Conservation (phyloP, 2,888 invertebrate species). For the Molanna angustata region DNA sequence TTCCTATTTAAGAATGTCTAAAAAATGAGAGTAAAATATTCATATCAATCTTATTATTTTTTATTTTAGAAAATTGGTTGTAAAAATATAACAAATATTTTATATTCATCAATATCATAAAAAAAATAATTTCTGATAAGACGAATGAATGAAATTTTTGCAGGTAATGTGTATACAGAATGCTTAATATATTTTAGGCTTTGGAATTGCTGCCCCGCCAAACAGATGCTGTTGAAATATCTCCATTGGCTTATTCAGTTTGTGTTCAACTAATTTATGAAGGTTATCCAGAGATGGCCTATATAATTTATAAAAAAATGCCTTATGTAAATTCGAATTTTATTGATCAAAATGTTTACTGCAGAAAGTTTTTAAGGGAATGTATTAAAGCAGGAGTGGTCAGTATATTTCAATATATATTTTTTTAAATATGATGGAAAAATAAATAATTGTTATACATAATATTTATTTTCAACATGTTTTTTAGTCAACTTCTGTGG, state of each 20-base stretch:
- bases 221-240: constrained; percentile 44
- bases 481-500: constrained; percentile 46
- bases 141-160: too few species aligned
- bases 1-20: background rate
- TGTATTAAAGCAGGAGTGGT: constrained; percentile 55
- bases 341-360: constrained; percentile 54
- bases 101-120: background rate
- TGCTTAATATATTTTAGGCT: too few species aligned
- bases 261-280: constrained; percentile 54
- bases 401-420: constrained; percentile 35
- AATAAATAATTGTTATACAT: constrained; percentile 10
- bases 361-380: constrained; percentile 55
- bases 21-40: background rate
- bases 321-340: constrained; percentile 47
- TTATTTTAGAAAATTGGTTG: background rate
- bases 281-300: constrained; percentile 49
- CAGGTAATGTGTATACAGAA: too few species aligned
- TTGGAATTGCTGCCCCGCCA: too few species aligned
- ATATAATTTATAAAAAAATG: constrained; percentile 47
- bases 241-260: constrained; percentile 50
- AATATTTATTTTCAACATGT: constrained; percentile 9
- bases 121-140: too few species aligned
- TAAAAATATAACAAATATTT: background rate
- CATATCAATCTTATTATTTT: background rate
- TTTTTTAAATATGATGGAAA: too few species aligned